A percentile compares a stretch with the other conserved stretches of the same genome.
Evolutionary conservation across 2,797 vertebrate species (phyloP).

Genomic region (Dermochelys coriacea): DNA sequence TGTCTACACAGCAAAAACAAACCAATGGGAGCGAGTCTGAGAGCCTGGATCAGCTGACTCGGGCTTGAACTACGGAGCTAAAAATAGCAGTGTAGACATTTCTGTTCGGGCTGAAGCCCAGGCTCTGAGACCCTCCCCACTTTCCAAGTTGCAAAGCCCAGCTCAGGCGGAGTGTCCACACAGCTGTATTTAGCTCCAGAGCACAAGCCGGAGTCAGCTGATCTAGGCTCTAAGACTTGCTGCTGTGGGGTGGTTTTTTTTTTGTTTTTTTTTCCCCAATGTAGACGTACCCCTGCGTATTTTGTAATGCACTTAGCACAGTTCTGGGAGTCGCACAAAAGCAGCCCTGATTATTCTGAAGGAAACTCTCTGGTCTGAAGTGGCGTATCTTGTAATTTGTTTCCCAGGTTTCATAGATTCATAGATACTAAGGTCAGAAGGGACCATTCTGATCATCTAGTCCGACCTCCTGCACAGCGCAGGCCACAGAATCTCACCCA

Average conservation of each 20-base stretch:
- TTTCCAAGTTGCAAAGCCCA: not conserved
- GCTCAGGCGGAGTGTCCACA: not conserved
- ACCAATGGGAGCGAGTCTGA: not conserved
- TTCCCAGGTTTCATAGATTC: not conserved
- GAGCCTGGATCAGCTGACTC: not conserved
- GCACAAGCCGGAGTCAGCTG: not conserved
- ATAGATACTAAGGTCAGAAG: too few relatives aligned
- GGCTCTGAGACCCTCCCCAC: not conserved
- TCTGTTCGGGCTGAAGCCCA: too few relatives aligned
- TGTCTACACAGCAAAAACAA: not conserved
- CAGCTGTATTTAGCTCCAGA: not conserved
- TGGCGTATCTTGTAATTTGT: not conserved
- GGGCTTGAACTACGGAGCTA: not conserved
- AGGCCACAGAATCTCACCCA: too few relatives aligned
- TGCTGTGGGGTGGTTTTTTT: too few relatives aligned
- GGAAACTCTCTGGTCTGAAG: not conserved
- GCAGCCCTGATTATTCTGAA: not conserved
- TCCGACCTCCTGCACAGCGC: too few relatives aligned
- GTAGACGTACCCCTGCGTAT: not conserved
- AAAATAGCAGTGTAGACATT: not conserved
- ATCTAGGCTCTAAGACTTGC: not conserved
- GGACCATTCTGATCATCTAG: too few relatives aligned
- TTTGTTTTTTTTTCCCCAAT: too few relatives aligned
- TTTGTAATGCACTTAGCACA: not conserved
- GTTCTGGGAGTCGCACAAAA: not conserved